phyloP scores from a whole-genome alignment of 2,888 invertebrate species.

The Strigamia maritima region DNA sequence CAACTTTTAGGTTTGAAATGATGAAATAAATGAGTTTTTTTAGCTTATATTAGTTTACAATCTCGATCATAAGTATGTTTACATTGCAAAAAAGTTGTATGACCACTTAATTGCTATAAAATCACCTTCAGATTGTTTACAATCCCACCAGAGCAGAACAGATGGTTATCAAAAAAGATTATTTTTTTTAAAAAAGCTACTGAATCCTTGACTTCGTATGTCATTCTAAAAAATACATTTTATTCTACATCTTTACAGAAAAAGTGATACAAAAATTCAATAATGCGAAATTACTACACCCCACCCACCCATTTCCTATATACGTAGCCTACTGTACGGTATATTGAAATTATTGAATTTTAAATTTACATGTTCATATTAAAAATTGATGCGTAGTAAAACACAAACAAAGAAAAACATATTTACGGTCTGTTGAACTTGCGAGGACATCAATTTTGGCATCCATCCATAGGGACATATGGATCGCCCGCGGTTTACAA shows the following conservation, averaged over 20 bases:
- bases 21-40: neutral
- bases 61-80: neutral
- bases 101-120: neutral
- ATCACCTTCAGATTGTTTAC: neutral
- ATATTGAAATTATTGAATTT: no score
- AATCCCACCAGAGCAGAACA: neutral
- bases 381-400: no score
- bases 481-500: neutral
- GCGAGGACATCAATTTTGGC: no score
- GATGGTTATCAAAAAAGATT: neutral
- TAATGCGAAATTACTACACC: no score
- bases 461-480: no score
- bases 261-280: no score
- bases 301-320: no score
- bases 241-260: no score
- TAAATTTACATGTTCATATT: no score
- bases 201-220: no score
- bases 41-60: neutral
- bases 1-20: neutral
- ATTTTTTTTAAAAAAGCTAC: neutral
- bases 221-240: no score
- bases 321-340: no score
- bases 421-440: neutral
- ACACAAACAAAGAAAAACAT: neutral
- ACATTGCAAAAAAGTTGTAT: neutral